Base-by-base conservation (phyloP, 1,140 invertebrate genomes). In the Physella acuta region DNA sequence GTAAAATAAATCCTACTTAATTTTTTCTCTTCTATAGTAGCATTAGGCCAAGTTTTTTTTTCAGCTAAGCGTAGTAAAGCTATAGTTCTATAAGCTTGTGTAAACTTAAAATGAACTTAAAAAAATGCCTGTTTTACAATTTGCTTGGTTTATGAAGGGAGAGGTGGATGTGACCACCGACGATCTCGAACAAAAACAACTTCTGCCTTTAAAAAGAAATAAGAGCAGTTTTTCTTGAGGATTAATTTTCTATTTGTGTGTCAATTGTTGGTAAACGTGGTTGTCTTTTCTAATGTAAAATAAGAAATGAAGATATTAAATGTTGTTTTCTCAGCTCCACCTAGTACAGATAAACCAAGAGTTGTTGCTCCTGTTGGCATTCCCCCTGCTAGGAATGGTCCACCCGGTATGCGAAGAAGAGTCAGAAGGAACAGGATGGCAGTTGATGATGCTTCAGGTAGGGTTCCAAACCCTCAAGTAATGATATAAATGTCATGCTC, bases 371-470 rank as follows among this genome's bases (percentile, higher is more conserved):
- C 36, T 26, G 20, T 34, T n/a, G 37, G 33, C 20, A 2, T 33
- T 3, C 51, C 53, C n/a, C 36, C 39, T 26, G 67, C 67, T 28
- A 44, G 36, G 34, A 62, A 71, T 65, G 69, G 61, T 16, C 69
- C 69, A 3, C 69, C 34, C 30, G 67, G 67, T 3, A 37, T 53
- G 1, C 36, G 60, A 36, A 65, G 69, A 51, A 30, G 69, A 65
- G 60, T 24, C 16, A 51, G 62, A 3, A n/a, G 55, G 53, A 71
- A 52, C 24, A 56, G 69, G 51, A 65, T 65, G 69, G 59, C 58
- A 53, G n/a, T 49, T 39, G 49, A 39, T 36, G 30, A 59, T n/a
- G 69, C 64, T 71, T 61, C 64, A n/a, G 64, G 61, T 51, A 52
- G 69, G 64, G 20, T 37, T n/a, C 14, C 16, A 20, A n/a, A n/a